Evolutionary conservation across 2,888 invertebrate species (phyloP), one percentile per base, ranked within the genome.

Genomic region (Melipona beecheii): DNA sequence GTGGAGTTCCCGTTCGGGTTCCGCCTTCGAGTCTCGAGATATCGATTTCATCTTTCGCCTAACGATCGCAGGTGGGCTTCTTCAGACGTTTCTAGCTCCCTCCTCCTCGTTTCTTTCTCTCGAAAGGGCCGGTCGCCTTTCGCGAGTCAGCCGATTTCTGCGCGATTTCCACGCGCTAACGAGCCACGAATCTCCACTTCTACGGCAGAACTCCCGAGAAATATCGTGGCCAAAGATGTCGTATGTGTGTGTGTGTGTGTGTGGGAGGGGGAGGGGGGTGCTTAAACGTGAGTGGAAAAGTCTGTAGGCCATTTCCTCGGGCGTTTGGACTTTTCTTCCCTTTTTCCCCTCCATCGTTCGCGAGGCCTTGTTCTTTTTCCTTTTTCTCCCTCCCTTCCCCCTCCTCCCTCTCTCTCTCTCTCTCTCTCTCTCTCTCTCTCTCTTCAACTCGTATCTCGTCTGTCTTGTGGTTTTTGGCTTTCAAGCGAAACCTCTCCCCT

Each of bases 241-340:
- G 50, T 66, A 64, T 36, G 36, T 36, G 36, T 36, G 9, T 9
- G 43, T 43, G 43, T 43, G 43, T 9, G 43, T 43, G 9, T 36
- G 43, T 43, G 31, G 31, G 31, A 31, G 3, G 31, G 31, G 43
- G 9, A 11, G 84, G 43, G 9, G 43, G 84, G 79, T 70, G 86
- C 81, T 90, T 87, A 87, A 91, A 84, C 85, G 86, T 74, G 86
- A 91, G 92, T 86, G 91, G 90, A 90, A 91, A 90, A 91, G 90
- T 92, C 91, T 89, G 89, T 89, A 89, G 87, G 88, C 89, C 85
- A 89, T 91, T 91, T 91, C 90, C 89, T 77, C 85, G 81, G 83
- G 73, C 86, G 83, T 75, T 86, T 65, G 62, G 81, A 86, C 69
- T 78, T 87, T 83, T 85, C 82, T 75, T 70, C 71, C 71, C 27